Conservation (phyloP, 2,113 vertebrate genomes). For the Colius striatus region DNA sequence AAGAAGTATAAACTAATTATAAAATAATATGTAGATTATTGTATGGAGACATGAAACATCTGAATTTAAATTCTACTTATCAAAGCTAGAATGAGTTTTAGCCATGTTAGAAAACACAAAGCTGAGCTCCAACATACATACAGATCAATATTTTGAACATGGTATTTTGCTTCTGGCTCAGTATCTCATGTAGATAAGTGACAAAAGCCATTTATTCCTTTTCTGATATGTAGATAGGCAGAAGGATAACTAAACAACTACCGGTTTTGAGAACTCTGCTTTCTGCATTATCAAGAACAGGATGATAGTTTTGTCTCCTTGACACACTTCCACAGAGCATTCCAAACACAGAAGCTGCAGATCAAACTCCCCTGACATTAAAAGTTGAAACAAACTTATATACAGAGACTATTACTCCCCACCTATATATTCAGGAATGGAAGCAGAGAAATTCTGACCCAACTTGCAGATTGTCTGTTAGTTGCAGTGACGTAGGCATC, state of each 20-base stretch:
- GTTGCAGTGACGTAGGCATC: not conserved
- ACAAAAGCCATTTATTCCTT: not conserved
- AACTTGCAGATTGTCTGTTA: not conserved
- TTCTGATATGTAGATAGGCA: not conserved
- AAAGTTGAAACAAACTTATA: conserved; percentile 25
- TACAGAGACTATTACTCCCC: not conserved
- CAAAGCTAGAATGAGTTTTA: not conserved
- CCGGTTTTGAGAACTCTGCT: not conserved
- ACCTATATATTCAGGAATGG: not conserved
- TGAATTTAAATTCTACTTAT: not conserved
- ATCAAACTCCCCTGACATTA: not conserved
- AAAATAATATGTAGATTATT: not conserved
- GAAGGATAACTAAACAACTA: not conserved
- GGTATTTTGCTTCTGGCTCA: not conserved
- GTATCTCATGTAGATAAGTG: not conserved
- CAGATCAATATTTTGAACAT: not conserved
- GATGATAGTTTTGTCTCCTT: conserved; percentile 16
- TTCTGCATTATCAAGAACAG: not conserved
- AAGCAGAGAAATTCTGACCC: not conserved
- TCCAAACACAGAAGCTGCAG: not conserved
- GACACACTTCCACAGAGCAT: conserved; percentile 19
- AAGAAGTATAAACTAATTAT: not conserved
- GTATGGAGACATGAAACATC: not conserved
- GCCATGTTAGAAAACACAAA: not conserved
- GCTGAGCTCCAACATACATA: not conserved